Evolutionary conservation across 2,113 vertebrate species (phyloP).

Genomic region (Phrynosoma platyrhinos): DNA sequence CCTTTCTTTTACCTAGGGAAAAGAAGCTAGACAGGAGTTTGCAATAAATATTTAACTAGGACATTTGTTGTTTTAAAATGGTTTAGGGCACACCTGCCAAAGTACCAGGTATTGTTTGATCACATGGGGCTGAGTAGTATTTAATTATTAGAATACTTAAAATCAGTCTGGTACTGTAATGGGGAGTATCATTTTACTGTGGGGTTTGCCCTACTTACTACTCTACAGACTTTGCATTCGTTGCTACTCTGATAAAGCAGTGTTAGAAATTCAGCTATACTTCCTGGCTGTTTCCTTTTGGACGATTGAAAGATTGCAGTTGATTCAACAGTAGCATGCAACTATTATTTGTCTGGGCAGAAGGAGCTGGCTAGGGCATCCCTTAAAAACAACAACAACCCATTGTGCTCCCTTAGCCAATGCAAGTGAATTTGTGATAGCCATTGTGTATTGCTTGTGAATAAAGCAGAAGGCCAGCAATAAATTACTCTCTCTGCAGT

Average conservation of each 20-base stretch:
- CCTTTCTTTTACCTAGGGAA: slow-evolving; percentile 48
- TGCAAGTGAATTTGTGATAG: not conserved
- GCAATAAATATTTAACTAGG: slow-evolving; percentile 38
- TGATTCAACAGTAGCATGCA: not conserved
- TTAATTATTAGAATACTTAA: slow-evolving; percentile 46
- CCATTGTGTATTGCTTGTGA: not conserved
- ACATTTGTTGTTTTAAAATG: slow-evolving; percentile 47
- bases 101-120: slow-evolving; percentile 56
- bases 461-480: not conserved
- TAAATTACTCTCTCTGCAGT: not conserved
- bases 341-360: too few species aligned
- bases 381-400: not conserved
- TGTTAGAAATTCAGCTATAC: too few species aligned
- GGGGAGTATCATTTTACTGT: too few species aligned
- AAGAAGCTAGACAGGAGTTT: slow-evolving; percentile 48
- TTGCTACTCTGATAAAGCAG: not conserved
- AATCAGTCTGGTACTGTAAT: slow-evolving; percentile 2
- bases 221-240: not conserved
- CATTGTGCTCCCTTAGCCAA: not conserved
- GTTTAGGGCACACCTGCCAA: slow-evolving; percentile 57
- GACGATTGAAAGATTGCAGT: not conserved
- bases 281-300: not conserved
- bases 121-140: slow-evolving; percentile 63
- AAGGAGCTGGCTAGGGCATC: not conserved
- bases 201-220: too few species aligned